Base-by-base conservation (phyloP, 2,797 vertebrate genomes). In the Sylvilagus floridanus region DNA sequence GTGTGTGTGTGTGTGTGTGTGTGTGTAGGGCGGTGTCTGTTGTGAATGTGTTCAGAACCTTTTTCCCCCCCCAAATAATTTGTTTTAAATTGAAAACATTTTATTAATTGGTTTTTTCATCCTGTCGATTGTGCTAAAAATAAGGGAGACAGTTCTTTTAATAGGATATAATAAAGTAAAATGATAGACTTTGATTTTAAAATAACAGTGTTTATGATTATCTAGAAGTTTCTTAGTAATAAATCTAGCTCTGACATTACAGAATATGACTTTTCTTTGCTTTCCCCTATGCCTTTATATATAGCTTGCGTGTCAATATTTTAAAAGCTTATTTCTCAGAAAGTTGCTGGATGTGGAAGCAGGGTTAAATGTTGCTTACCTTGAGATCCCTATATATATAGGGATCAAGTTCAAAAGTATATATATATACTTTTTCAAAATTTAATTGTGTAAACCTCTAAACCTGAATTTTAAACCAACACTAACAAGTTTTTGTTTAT, bases 61-160 rank as follows among this genome's bases (percentile, higher is more conserved):
- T 54, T 62, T 65, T 4, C 81, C 35, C 24, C 54, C 54, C 2
- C 54, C 54, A 65, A 95, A 89, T 60, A 82, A 69, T 77, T 86
- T 90, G 30, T 96, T 85, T 84, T 87, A 93, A 91, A 78, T 84
- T 17, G 69, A 95, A 95, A 96, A 35, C 35, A 86, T 92, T 96
- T 94, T 68, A 90, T 96, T 95, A 88, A 88, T 93, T 94, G 35
- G 37, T 84, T 92, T 85, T 57, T 95, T 95, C 62, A 88, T 92
- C 90, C n/a, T 94, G 28, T 47, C 86, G 52, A 81, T 93, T 88
- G 72, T 94, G 35, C 57, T 90, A 86, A 96, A 94, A 96, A 92
- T 63, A 68, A 94, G 30, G 54, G 66, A 89, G 63, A 90, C 4
- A 65, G 21, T 94, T 92, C 26, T 95, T 66, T 95, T 84, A 63